A percentile compares a stretch with the other conserved stretches of the same genome.
Conservation (phyloP, 2,797 vertebrate genomes). For the Anguilla anguilla region DNA sequence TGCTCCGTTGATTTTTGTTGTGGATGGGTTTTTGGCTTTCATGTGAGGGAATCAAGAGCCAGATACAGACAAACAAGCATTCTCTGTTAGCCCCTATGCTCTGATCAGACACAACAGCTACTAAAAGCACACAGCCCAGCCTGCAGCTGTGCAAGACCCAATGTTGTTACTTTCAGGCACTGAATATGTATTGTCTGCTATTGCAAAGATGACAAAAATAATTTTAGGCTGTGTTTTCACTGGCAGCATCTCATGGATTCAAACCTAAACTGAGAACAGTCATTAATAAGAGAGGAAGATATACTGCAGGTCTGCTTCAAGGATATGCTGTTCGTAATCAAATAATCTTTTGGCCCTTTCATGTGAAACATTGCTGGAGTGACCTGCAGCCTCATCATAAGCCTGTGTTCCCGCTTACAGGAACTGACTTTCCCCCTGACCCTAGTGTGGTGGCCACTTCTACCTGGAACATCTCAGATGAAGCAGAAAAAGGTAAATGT, state of each 20-base stretch:
- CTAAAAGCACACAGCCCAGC: background rate
- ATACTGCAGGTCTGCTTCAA: slow-evolving; percentile 51
- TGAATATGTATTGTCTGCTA: background rate
- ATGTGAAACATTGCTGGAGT: background rate
- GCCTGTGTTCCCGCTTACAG: slow-evolving; percentile 68
- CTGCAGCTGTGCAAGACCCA: background rate
- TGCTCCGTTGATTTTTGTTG: slow-evolving; percentile 36
- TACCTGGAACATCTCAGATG: slow-evolving; percentile 86
- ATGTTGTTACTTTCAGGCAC: slow-evolving; percentile 13
- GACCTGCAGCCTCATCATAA: slow-evolving; percentile 36
- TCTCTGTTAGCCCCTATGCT: background rate
- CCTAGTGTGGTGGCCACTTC: slow-evolving; percentile 80
- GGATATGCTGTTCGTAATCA: slow-evolving; percentile 44
- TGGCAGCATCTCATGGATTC: slow-evolving; percentile 54
- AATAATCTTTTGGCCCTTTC: slow-evolving; percentile 2
- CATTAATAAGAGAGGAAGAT: slow-evolving; percentile 58
- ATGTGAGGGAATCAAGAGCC: background rate
- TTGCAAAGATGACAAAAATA: slow-evolving; percentile 35
- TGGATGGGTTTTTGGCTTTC: slow-evolving; percentile 25
- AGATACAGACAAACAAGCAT: background rate
- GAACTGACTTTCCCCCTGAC: slow-evolving; percentile 78
- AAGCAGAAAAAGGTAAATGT: slow-evolving; percentile 81
- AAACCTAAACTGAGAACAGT: slow-evolving; percentile 65
- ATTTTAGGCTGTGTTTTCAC: slow-evolving; percentile 45
- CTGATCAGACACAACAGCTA: background rate